Conservation (phyloP, 2,113 vertebrate species). For the Porphyrio hochstetteri region DNA sequence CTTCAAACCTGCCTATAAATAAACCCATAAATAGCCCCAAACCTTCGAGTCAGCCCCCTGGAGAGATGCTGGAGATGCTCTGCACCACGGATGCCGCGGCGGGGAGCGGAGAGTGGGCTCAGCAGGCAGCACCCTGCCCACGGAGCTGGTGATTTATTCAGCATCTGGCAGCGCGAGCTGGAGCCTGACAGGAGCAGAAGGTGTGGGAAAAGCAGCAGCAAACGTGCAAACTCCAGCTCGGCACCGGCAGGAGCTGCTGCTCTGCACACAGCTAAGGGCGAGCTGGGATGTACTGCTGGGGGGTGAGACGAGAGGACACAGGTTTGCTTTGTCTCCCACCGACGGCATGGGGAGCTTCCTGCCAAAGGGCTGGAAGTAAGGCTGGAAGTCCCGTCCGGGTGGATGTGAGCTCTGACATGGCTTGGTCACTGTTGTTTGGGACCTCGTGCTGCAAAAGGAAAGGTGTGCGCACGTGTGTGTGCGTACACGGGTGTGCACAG, state of each 20-base stretch:
- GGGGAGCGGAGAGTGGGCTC: not conserved
- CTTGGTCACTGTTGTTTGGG: not conserved
- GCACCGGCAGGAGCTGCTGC: accelerated
- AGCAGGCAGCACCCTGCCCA: not conserved
- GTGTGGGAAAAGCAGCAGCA: not conserved
- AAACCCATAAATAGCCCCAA: accelerated
- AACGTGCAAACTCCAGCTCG: not conserved
- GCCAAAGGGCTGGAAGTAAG: not conserved
- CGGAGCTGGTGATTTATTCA: not conserved
- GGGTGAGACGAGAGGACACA: not conserved
- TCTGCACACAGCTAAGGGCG: not conserved
- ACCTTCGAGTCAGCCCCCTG: accelerated
- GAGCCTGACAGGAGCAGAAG: not conserved
- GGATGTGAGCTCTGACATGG: accelerated
- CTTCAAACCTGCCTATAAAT: not conserved
- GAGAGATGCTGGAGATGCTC: accelerated
- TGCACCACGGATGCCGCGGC: accelerated
- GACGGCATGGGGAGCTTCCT: accelerated
- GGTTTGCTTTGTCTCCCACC: not conserved
- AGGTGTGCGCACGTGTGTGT: accelerated
- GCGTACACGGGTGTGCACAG: not conserved
- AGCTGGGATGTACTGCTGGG: accelerated
- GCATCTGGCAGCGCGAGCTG: not conserved
- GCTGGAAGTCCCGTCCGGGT: accelerated
- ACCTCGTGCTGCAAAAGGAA: accelerated